Evolutionary conservation across 2,113 vertebrate species (phyloP).

Genomic region (Malaclemys terrapin): DNA sequence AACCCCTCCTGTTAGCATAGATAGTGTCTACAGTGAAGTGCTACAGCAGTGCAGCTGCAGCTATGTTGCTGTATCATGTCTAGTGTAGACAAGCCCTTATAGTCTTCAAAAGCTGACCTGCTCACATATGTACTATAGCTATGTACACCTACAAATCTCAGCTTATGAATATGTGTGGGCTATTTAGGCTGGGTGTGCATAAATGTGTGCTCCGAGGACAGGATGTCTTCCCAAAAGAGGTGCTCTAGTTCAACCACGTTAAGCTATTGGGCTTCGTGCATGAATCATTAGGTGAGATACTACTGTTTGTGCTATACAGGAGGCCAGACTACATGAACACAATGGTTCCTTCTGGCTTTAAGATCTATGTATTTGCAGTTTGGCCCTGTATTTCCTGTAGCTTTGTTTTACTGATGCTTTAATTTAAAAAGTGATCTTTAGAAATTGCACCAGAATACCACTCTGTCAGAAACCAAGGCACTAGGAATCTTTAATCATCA

Average conservation of each 20-base stretch:
- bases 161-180: background rate
- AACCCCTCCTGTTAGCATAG: background rate
- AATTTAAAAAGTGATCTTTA: conserved; percentile 47
- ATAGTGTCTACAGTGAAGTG: background rate
- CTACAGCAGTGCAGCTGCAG: too few relatives aligned
- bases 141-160: background rate
- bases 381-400: background rate
- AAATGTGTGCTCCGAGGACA: background rate
- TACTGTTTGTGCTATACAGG: background rate
- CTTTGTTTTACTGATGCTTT: conserved; percentile 33
- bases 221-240: background rate
- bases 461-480: background rate
- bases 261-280: background rate
- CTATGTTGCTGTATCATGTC: background rate
- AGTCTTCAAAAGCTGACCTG: background rate
- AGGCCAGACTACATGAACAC: background rate
- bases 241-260: background rate
- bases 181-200: background rate
- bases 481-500: conserved; percentile 58
- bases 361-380: background rate
- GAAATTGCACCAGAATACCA: conserved; percentile 28
- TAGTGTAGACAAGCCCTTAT: background rate
- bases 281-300: background rate
- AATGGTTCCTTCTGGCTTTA: background rate
- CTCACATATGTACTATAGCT: background rate